Conservation (phyloP, 2,113 vertebrate species). For the Vidua chalybeata region DNA sequence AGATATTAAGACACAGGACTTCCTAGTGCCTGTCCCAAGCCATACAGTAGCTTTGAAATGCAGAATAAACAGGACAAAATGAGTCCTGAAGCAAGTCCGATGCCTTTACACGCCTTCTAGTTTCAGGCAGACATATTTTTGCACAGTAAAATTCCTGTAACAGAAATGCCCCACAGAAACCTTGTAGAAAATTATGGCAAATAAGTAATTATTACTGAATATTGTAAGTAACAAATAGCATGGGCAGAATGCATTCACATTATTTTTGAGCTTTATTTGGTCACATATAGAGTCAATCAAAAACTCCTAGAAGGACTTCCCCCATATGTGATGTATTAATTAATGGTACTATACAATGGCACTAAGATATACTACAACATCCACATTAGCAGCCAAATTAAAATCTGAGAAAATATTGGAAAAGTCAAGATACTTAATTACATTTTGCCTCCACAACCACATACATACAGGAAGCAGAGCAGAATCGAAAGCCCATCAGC, state of each 20-base stretch:
- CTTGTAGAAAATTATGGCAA: background rate
- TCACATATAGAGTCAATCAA: background rate
- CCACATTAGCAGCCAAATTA: background rate
- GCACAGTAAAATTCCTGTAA: background rate
- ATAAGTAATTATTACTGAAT: background rate
- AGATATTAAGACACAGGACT: background rate
- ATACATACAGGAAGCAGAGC: background rate
- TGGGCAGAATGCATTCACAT: background rate
- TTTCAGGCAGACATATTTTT: background rate
- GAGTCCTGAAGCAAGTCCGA: background rate
- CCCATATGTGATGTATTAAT: background rate
- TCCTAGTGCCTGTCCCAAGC: background rate
- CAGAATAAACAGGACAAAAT: background rate
- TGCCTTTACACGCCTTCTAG: background rate
- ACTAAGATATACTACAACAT: background rate
- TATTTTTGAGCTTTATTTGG: background rate
- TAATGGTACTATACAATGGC: background rate
- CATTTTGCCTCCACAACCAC: background rate
- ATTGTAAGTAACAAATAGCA: background rate
- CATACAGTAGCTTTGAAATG: background rate
- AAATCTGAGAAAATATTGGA: background rate
- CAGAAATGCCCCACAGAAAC: background rate
- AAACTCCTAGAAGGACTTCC: background rate
- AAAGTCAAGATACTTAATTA: background rate
- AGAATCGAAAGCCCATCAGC: rapidly evolving